Percentiles rank a stretch among this genome's conserved stretches.
Evolutionary conservation across 1,140 invertebrate genomes (phyloP).

Genomic region (Triops longicaudatus): DNA sequence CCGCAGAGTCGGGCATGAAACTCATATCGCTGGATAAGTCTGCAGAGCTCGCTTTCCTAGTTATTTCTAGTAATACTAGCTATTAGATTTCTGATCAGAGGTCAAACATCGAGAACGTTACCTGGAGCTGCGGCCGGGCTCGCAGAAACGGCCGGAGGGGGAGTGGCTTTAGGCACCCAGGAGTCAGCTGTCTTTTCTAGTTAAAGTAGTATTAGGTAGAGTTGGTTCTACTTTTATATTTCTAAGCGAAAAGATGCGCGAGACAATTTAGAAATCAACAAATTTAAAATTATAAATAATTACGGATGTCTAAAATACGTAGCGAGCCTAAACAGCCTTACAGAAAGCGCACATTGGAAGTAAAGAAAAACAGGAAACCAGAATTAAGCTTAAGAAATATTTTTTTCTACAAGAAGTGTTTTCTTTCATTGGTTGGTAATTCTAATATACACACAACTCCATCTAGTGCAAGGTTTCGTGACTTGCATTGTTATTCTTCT

Average conservation of each 20-base stretch:
- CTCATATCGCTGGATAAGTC: neutral
- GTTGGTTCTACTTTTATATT: neutral
- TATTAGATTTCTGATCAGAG: neutral
- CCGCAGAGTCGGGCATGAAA: neutral
- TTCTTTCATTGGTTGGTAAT: too few relatives aligned
- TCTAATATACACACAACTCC: too few relatives aligned
- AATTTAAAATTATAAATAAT: too few relatives aligned
- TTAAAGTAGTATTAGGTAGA: neutral
- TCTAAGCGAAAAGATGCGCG: neutral
- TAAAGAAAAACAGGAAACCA: too few relatives aligned
- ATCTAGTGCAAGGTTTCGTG: too few relatives aligned
- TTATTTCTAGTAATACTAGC: neutral
- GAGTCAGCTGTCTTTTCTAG: neutral
- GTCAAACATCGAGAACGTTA: neutral
- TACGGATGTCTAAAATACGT: too few relatives aligned
- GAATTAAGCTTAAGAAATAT: too few relatives aligned
- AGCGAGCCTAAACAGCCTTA: too few relatives aligned
- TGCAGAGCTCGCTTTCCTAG: neutral
- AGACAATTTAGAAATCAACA: too few relatives aligned
- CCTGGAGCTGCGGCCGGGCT: neutral
- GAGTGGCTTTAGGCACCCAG: neutral
- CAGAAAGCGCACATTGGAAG: too few relatives aligned
- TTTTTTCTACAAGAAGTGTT: too few relatives aligned
- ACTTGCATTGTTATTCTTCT: too few relatives aligned
- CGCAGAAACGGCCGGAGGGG: neutral